Conservation (phyloP, 2,113 vertebrate species). For the Lichenostomus cassidix region DNA sequence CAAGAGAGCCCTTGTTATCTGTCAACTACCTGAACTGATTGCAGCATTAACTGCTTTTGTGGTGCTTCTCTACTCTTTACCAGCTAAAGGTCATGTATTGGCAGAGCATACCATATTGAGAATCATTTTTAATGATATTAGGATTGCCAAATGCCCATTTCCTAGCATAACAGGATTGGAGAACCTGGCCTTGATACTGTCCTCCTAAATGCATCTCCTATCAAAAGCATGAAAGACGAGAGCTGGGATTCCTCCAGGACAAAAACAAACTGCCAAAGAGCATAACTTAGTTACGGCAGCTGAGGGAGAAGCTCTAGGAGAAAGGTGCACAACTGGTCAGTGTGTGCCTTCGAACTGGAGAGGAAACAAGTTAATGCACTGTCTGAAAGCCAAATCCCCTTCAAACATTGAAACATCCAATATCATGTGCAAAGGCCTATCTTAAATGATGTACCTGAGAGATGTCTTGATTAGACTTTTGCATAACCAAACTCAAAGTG, state of each 20-base stretch:
- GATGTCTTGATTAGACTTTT: neutral
- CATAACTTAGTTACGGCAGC: neutral
- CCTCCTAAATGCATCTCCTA: neutral
- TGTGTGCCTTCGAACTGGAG: neutral
- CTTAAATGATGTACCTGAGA: neutral
- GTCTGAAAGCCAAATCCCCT: neutral
- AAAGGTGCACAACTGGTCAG: neutral
- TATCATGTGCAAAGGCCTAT: neutral
- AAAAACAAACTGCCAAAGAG: neutral
- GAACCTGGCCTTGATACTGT: neutral
- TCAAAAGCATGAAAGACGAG: neutral
- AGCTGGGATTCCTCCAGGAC: neutral
- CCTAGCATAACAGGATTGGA: neutral
- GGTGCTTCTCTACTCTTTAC: neutral
- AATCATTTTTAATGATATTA: neutral
- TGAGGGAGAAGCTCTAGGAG: neutral
- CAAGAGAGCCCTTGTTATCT: neutral
- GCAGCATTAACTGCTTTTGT: neutral
- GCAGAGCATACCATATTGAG: neutral
- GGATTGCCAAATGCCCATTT: neutral
- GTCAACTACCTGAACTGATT: neutral
- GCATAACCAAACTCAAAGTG: neutral
- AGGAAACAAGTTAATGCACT: neutral
- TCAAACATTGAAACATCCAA: neutral
- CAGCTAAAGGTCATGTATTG: neutral